Percentiles rank a stretch among this genome's conserved stretches.
Conservation (phyloP, 2,113 vertebrate species). For the Notechis scutatus region DNA sequence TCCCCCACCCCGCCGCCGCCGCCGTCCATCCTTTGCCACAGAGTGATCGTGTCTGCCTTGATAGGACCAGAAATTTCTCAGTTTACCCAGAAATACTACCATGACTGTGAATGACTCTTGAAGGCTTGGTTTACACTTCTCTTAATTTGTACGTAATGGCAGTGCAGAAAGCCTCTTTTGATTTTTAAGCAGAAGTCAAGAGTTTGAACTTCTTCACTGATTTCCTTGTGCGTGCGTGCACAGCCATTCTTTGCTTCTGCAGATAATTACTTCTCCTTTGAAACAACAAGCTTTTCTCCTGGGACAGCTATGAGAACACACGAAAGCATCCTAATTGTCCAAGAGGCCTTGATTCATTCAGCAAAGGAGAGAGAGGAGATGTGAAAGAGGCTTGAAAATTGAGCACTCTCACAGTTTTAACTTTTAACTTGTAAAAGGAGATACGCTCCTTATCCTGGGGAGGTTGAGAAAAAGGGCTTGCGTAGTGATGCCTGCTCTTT, state of each 20-base stretch:
- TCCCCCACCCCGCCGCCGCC: not conserved
- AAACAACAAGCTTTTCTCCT: not conserved
- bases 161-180: not conserved
- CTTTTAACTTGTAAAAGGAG: not conserved
- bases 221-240: not conserved
- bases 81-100: not conserved
- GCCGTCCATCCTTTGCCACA: not conserved
- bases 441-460: not conserved
- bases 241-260: not conserved
- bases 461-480: not conserved
- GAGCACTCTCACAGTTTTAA: not conserved
- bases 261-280: not conserved
- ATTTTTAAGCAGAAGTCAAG: not conserved
- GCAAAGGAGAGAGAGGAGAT: not conserved
- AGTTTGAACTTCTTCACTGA: not conserved
- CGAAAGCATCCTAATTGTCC: not conserved
- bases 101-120: no score
- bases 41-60: not conserved
- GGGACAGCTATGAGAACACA: not conserved
- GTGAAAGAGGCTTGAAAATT: not conserved
- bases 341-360: not conserved
- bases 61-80: not conserved
- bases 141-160: not conserved
- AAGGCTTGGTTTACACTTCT: not conserved
- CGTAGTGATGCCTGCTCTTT: not conserved